Conservation (phyloP, 2,888 invertebrate genomes). For the Operophtera brumata region DNA sequence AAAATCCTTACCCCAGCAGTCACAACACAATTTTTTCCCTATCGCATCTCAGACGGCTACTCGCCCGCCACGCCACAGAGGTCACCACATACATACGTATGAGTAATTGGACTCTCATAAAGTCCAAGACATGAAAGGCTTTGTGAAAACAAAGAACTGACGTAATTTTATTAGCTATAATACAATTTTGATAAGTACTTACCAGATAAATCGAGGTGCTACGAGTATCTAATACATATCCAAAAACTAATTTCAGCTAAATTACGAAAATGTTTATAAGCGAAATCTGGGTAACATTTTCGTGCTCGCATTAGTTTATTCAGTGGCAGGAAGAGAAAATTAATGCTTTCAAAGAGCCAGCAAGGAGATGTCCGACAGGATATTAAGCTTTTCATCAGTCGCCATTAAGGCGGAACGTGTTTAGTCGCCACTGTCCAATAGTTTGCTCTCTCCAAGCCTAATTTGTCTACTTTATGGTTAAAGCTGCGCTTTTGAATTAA, state of each 20-base stretch:
- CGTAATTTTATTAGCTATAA: too few species aligned
- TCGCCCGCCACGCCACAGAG: too few species aligned
- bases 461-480: constrained; percentile 41
- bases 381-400: constrained; percentile 66
- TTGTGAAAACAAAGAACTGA: too few species aligned
- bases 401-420: constrained; percentile 47
- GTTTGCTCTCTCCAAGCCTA: constrained; percentile 35
- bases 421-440: constrained; percentile 35
- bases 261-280: constrained; percentile 18
- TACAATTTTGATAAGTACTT: too few species aligned
- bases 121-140: too few species aligned
- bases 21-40: too few species aligned
- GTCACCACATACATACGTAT: too few species aligned
- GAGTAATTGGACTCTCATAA: too few species aligned
- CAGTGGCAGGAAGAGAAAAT: constrained; percentile 58
- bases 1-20: too few species aligned
- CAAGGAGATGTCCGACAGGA: constrained; percentile 48
- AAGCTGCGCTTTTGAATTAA: constrained; percentile 31
- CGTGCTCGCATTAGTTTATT: constrained; percentile 53
- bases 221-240: background rate
- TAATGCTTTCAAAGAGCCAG: constrained; percentile 60
- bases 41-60: too few species aligned
- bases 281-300: constrained; percentile 28
- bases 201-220: too few species aligned
- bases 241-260: constrained; percentile 26